Evolutionary conservation across 2,113 vertebrate genomes (phyloP).

Genomic region (Lethenteron camtschaticum): DNA sequence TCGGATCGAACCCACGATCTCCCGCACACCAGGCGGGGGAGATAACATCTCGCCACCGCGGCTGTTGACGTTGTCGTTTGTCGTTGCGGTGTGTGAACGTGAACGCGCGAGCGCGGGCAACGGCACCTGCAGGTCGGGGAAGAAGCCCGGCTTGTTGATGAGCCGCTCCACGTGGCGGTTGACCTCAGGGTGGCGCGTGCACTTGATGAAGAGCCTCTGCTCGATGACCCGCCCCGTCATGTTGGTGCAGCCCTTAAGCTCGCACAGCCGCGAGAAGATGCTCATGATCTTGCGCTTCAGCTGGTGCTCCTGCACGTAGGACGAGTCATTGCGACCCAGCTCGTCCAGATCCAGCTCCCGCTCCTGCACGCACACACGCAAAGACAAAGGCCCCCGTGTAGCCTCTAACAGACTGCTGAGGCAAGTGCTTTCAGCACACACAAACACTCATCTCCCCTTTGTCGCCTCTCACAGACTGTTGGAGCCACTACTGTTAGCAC

Average conservation of each 20-base stretch:
- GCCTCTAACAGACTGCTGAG: no score
- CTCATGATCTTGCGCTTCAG: slow-evolving; percentile 63
- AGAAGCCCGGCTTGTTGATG: slow-evolving; percentile 42
- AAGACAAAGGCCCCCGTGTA: no score
- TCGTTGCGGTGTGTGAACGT: no score
- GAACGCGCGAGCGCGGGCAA: neutral
- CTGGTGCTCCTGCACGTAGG: slow-evolving; percentile 58
- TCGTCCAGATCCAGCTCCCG: slow-evolving; percentile 42
- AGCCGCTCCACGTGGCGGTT: slow-evolving; percentile 50
- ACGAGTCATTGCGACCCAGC: slow-evolving; percentile 37
- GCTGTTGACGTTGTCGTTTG: no score
- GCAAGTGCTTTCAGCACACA: no score
- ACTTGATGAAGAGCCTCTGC: slow-evolving; percentile 34
- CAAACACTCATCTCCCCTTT: no score
- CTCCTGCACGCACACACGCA: slow-evolving; percentile 22
- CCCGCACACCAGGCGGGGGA: no score
- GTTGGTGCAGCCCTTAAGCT: slow-evolving; percentile 44
- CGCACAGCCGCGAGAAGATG: slow-evolving; percentile 57
- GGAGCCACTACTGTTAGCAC: no score
- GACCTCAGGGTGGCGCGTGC: slow-evolving; percentile 61
- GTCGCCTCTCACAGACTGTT: no score
- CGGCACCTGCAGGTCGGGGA: slow-evolving; percentile 39
- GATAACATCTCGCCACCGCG: no score
- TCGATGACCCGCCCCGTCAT: slow-evolving; percentile 58
- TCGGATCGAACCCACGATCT: no score